Base-by-base conservation (phyloP, 2,797 vertebrate species). In the Microctenopoma stevenorrisi region DNA sequence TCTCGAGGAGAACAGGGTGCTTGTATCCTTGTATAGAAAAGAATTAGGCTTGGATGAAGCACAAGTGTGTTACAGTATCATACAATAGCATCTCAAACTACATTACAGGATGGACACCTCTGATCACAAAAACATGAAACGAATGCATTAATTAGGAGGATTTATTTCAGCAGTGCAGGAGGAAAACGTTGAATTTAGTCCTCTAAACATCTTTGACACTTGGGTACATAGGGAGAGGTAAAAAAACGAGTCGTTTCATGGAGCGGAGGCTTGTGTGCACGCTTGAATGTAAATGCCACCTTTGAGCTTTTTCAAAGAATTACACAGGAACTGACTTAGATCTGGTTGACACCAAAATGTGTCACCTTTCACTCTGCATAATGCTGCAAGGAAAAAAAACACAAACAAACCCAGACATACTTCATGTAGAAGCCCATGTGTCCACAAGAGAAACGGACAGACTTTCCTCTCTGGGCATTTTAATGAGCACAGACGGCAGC, bases 281-380 rank as follows among this genome's bases (percentile, higher is more conserved):
- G 43, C 3, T 13, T 2, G 1, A 15, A 42, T 26, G 4, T 59
- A 28, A 68, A 79, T 72, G 67, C 16, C 64, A 72, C 63, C 2
- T 16, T 26, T 2, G 40, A 44, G 0, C 18, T 6, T 78, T 74
- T 83, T 73, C 71, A 64, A 18, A 74, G 63, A 82, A 71, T 6
- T 56, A 58, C 61, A 83, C 86, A 83, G 80, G 83, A 86, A 86
- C 68, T 77, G 60, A 62, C 28, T 10, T 42, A 64, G 38, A 8
- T 1, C 25, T 7, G 33, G 7, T 4, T 54, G 59, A 83, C 59
- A 70, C 49, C 26, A 63, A 74, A 73, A 65, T 42, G 16, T 66
- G 18, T 54, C 64, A 28, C 74, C 18, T 61, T 28, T 28, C 52
- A 22, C 16, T 37, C 37, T 68, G 33, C 56, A 44, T 4, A 59